Conservation (phyloP, 2,797 vertebrate genomes). For the Discoglossus pictus region DNA sequence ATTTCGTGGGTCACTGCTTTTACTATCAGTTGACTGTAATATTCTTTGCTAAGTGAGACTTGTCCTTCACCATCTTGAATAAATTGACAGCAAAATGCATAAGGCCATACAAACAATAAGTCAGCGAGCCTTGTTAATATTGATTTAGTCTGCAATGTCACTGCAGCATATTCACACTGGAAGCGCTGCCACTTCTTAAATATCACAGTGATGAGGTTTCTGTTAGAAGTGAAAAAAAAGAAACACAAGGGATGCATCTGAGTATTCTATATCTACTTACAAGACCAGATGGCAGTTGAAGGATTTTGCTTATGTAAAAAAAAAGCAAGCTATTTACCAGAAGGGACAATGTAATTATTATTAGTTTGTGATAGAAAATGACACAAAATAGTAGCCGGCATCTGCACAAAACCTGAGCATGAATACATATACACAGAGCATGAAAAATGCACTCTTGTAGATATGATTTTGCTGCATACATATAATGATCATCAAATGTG, state of each 20-base stretch:
- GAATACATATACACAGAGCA: constrained; percentile 7
- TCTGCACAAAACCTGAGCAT: constrained; percentile 2
- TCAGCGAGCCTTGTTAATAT: not conserved
- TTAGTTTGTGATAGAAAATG: not conserved
- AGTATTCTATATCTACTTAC: not conserved
- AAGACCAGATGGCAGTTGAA: constrained; percentile 48
- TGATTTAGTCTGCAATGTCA: constrained; percentile 6
- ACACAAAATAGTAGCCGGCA: not conserved
- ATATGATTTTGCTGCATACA: too few relatives aligned
- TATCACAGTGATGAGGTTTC: constrained; percentile 22
- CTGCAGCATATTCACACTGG: constrained; percentile 38
- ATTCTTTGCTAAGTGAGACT: not conserved
- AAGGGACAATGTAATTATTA: constrained; percentile 39
- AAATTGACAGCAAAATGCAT: constrained; percentile 38
- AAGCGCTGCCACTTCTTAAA: constrained; percentile 34
- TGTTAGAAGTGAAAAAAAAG: too few relatives aligned
- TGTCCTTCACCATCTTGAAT: constrained; percentile 49
- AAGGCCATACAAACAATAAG: not conserved
- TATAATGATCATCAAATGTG: too few relatives aligned
- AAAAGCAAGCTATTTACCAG: constrained; percentile 39
- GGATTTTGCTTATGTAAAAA: constrained; percentile 46
- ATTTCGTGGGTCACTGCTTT: too few relatives aligned
- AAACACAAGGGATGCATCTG: not conserved
- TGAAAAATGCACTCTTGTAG: not conserved
- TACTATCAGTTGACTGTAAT: too few relatives aligned